These are phyloP conservation scores for Lobophora halterata DNA, from an alignment of 2,888 invertebrate genomes.

Conservation along the genomic window DNA sequence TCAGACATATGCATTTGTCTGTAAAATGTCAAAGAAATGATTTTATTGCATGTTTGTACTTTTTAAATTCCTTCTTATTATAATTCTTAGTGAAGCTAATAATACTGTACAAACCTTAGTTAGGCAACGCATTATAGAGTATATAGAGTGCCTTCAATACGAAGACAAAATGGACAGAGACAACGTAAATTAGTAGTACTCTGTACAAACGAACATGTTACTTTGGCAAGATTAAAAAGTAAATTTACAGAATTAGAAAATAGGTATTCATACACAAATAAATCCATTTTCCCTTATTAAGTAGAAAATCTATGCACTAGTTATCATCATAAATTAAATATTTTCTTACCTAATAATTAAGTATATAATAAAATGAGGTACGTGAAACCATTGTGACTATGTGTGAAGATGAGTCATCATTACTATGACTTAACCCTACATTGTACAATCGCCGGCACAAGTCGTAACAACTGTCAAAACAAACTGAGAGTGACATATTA, in stretches of 20 bases:
- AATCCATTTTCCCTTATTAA: conserved; percentile 33
- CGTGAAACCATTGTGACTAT: conserved; percentile 77
- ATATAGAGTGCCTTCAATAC: conserved; percentile 35
- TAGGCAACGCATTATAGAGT: conserved; percentile 57
- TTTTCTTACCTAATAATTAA: conserved; percentile 60
- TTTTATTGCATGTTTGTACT: conserved; percentile 33
- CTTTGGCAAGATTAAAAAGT: conserved; percentile 69
- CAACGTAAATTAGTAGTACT: conserved; percentile 48
- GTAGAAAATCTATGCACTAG: conserved; percentile 49
- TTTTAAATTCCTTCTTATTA: conserved; percentile 46
- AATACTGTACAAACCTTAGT: conserved; percentile 77
- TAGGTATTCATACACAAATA: conserved; percentile 39
- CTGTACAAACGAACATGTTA: conserved; percentile 55
- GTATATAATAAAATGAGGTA: conserved; percentile 77
- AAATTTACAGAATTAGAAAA: conserved; percentile 40
- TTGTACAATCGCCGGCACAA: conserved; percentile 40
- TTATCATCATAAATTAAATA: conserved; percentile 56
- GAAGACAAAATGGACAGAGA: conserved; percentile 38
- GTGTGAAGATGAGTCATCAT: conserved; percentile 54
- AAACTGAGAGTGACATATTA: conserved; percentile 19
- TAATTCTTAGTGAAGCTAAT: conserved; percentile 76
- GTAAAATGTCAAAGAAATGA: neutral
- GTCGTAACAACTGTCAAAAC: conserved; percentile 33
- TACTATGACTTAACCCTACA: conserved; percentile 48
- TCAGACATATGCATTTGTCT: too few relatives aligned